Conservation (phyloP, 2,113 vertebrate genomes). For the Paradoxurus hermaphroditus region DNA sequence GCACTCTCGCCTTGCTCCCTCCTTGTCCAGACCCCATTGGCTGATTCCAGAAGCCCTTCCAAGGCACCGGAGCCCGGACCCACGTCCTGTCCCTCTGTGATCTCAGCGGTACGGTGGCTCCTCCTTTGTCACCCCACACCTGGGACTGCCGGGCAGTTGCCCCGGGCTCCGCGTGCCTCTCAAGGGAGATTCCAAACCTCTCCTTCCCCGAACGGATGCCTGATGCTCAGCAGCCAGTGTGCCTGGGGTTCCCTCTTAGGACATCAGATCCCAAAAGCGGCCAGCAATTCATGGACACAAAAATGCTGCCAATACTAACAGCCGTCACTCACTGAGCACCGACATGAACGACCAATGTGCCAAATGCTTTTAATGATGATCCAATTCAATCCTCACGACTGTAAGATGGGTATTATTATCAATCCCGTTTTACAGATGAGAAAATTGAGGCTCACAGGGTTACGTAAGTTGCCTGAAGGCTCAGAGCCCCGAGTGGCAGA, state of each 20-base stretch:
- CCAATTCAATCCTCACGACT: not conserved
- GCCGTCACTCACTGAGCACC: no score
- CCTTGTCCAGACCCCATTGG: not conserved
- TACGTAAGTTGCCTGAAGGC: not conserved
- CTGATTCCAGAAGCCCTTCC: not conserved
- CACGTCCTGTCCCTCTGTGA: not conserved
- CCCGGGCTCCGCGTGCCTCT: not conserved
- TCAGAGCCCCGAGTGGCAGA: not conserved
- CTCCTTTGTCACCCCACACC: not conserved
- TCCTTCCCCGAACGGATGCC: not conserved
- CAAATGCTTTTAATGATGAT: not conserved
- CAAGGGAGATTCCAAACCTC: not conserved
- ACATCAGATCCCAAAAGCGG: not conserved
- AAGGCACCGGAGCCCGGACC: not conserved
- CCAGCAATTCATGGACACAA: not conserved
- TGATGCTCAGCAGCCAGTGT: not conserved
- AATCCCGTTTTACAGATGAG: not conserved
- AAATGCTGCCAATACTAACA: not conserved
- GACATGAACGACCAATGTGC: no score
- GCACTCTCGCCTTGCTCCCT: not conserved
- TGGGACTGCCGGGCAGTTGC: not conserved
- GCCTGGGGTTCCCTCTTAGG: not conserved
- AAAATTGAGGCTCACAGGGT: not conserved
- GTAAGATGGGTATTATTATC: not conserved
- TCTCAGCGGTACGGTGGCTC: no score